phyloP scores from a whole-genome alignment of 2,113 vertebrate species.

The Mionectes macconnelli region DNA sequence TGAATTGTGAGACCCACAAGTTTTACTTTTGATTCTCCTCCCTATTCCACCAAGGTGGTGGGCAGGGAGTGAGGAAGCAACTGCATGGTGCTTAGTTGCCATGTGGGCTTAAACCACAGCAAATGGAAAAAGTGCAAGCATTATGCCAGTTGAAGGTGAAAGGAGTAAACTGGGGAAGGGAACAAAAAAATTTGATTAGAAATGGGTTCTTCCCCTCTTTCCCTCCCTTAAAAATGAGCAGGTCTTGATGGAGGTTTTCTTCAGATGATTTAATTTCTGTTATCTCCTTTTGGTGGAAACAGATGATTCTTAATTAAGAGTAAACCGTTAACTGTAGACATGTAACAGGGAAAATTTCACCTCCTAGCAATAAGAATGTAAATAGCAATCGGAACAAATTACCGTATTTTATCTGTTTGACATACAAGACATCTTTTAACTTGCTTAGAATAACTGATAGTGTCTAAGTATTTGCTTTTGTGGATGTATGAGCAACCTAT shows the following conservation, averaged over 20 bases:
- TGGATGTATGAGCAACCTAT: not conserved
- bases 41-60: not conserved
- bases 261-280: not conserved
- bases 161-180: not conserved
- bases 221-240: not conserved
- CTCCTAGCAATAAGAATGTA: not conserved
- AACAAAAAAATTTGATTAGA: not conserved
- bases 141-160: not conserved
- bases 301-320: not conserved
- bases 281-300: not conserved
- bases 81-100: not conserved
- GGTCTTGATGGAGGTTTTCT: not conserved
- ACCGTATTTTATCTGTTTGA: not conserved
- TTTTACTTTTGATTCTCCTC: not conserved
- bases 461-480: not conserved
- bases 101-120: not conserved
- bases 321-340: not conserved
- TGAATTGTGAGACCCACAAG: too few species aligned
- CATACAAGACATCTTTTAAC: not conserved
- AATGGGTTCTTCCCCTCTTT: not conserved
- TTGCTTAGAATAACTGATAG: not conserved
- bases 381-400: not conserved
- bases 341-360: not conserved
- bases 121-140: not conserved
- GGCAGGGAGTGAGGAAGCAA: not conserved